Base-by-base conservation (phyloP, 2,888 invertebrate species). In the Callinectes sapidus region DNA sequence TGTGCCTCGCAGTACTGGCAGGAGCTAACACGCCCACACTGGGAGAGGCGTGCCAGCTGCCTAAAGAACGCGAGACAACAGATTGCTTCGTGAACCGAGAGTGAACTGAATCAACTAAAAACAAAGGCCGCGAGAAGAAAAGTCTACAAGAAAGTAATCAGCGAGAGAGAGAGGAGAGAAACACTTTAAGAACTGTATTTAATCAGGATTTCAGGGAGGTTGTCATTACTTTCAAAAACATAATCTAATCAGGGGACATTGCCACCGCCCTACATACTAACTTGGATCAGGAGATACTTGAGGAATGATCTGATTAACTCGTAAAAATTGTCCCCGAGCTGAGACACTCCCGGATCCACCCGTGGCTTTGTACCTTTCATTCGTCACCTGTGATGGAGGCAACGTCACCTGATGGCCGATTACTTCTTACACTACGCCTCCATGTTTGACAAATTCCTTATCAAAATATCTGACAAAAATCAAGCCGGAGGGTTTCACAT, bases 241-340 rank as follows among this genome's bases (percentile, higher is more conserved):
- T 61, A 77, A 28, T n/a, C 13, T 77, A 8, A 77, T 77, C 71
- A 77, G 71, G 71, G 32, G 71, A 77, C 71, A 28, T 77, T 77
- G 71, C 71, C 71, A 28, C 71, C 71, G 28, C 71, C 32, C 71
- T 77, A 77, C 71, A 77, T 77, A 23, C 71, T 77, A 77, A 77
- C 71, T 77, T 28, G 71, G 71, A 77, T 28, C 28, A 77, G 71
- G 71, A 77, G 71, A 13, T 28, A 28, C n/a, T 28, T n/a, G 71
- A 71, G 28, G 71, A 71, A 71, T 23, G 71, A 71, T 71, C 71
- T n/a, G 28, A 32, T 77, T 77, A 77, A 77, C 71, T 77, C 28
- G 28, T 77, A 77, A 77, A 77, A 77, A 77, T 28, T 28, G 71
- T 28, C 71, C 71, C 71, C 71, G 71, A 77, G 71, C 28, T 77